phyloP scores from a whole-genome alignment of 2,797 vertebrate species.

The Epinephelus coioides region DNA sequence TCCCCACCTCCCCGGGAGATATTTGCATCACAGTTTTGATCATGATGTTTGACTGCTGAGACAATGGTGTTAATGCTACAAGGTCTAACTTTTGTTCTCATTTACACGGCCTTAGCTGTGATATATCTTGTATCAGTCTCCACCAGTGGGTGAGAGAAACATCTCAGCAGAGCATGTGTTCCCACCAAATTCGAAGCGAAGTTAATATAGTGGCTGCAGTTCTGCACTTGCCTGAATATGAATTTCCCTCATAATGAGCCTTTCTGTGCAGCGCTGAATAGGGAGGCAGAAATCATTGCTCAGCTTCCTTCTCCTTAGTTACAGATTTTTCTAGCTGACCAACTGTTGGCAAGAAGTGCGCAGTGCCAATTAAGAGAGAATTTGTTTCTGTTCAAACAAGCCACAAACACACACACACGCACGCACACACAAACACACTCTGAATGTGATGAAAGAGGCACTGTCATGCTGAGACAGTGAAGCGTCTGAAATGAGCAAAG shows the following conservation, averaged over 20 bases:
- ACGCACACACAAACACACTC: constrained; percentile 47
- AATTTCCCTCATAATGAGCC: constrained; percentile 76
- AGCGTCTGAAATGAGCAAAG: constrained; percentile 66
- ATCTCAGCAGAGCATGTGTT: constrained; percentile 6
- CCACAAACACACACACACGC: constrained; percentile 29
- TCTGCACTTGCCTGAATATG: constrained; percentile 68
- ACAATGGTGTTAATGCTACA: constrained; percentile 23
- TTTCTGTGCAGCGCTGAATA: constrained; percentile 71
- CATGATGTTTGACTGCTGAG: constrained; percentile 34
- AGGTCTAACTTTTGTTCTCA: constrained; percentile 18
- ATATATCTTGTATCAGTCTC: not conserved
- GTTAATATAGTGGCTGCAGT: constrained; percentile 33
- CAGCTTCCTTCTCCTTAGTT: constrained; percentile 75
- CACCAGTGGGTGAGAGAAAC: not conserved
- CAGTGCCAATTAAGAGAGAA: constrained; percentile 81
- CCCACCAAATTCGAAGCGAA: constrained; percentile 34
- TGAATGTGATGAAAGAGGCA: constrained; percentile 78
- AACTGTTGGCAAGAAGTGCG: constrained; percentile 80
- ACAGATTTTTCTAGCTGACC: constrained; percentile 82
- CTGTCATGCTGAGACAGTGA: constrained; percentile 70
- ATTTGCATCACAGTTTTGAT: constrained; percentile 60
- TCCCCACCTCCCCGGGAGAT: constrained; percentile 52
- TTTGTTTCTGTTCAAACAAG: constrained; percentile 74
- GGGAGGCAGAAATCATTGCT: constrained; percentile 75
- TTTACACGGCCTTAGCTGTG: not conserved